Evolutionary conservation across 1,140 invertebrate species (phyloP), one percentile per base, ranked within the genome.

Genomic region (Drosophila truncata): DNA sequence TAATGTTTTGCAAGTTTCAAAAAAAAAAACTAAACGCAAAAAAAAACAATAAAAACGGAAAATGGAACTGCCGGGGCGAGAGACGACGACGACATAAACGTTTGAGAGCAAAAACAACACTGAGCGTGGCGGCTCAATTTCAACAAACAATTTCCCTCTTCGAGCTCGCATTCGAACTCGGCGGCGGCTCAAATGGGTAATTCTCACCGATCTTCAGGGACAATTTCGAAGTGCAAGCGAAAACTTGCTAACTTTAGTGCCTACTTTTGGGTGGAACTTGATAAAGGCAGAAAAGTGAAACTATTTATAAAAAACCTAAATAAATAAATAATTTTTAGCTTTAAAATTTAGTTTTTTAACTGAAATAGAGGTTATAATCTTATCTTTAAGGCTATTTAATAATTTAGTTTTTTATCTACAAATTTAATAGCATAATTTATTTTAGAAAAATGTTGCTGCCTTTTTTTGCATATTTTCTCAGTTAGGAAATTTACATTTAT

Each of bases 131-230:
- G 9, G 16, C 25, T 29, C 16, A n/a, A 16, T 50, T 31, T 33
- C 11, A n/a, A n/a, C 44, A 50, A 49, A 73, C 49, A 73, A 73
- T 75, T 75, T 75, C 72, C 72, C 72, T 18, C 29, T 11, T 13
- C 37, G n/a, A 16, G 16, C 27, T 25, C 18, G 23, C 23, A 14
- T 67, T 70, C 69, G 59, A 64, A 73, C 27, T 39, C 31, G 46
- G 44, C 35, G n/a, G 60, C 70, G 33, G 41, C 66, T 72, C 39
- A 44, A n/a, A 20, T 20, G 80, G 63, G 49, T 70, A 72, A 41
- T 84, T 49, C 2, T 11, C 1, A 5, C 2, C 20, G 18, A n/a
- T 42, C 41, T 31, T n/a, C 20, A n/a, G 35, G 50, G 44, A 44
- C n/a, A 41, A 65, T 75, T 74, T 33, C 14, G 20, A 4, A 16